Conservation (phyloP, 2,113 vertebrate genomes). For the Anolis carolinensis region DNA sequence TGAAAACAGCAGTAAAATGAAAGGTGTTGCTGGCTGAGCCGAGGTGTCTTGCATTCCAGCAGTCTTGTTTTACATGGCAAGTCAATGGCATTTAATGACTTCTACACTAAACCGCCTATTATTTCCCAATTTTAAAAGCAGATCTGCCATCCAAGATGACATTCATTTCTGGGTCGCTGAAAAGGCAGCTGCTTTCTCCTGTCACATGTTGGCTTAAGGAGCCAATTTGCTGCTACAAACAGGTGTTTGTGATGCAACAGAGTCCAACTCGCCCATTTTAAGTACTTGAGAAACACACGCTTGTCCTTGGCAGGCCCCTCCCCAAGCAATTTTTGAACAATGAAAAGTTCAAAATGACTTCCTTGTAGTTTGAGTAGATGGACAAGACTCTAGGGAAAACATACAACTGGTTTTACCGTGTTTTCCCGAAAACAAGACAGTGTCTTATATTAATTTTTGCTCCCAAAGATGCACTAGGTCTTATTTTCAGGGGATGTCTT, state of each 20-base stretch:
- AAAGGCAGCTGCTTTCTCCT: conserved; percentile 1
- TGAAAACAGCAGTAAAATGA: conserved; percentile 24
- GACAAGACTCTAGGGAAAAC: background rate
- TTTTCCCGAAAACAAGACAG: too few species aligned
- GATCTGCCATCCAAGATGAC: accelerated
- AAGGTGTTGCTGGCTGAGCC: conserved; percentile 42
- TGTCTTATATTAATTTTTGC: too few species aligned
- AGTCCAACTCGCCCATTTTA: background rate
- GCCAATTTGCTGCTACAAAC: background rate
- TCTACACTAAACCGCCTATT: conserved; percentile 13
- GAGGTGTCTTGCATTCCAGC: background rate
- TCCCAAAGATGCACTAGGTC: too few species aligned
- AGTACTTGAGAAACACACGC: background rate
- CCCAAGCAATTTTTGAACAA: background rate
- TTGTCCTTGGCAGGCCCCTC: background rate
- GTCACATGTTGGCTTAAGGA: background rate
- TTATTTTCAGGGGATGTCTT: too few species aligned
- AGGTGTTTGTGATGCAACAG: background rate
- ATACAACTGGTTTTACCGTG: background rate
- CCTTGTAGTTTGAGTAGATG: background rate
- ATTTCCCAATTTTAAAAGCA: conserved; percentile 34
- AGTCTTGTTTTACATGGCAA: conserved; percentile 37
- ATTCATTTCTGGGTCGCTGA: background rate
- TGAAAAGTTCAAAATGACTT: too few species aligned
- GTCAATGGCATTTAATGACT: conserved; percentile 10